Base-by-base conservation (phyloP, 2,797 vertebrate species). In the Balearica regulorum region DNA sequence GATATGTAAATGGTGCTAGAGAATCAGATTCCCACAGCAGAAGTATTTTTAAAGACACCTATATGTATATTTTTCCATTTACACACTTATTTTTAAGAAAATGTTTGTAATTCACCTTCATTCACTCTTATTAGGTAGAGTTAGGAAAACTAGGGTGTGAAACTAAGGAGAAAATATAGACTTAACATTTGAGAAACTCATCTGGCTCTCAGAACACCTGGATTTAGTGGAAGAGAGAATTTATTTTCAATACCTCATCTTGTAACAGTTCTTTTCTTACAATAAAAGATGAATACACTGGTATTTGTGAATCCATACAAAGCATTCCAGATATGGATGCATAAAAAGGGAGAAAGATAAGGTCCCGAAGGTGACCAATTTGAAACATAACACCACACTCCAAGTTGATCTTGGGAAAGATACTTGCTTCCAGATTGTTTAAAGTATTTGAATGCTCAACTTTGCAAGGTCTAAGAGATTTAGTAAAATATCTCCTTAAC, bases 1-100 rank as follows among this genome's bases (percentile, higher is more conserved):
- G 5, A 5, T 57, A 37, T 7, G 13, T 21, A 49, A 60, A 4
- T 2, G 3, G 0, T 48, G 7, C 3, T 66, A 73, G n/a, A 77
- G 12, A 51, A 61, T 35, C 24, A 57, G 7, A n/a, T n/a, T 66
- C 35, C 78, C 19, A 68, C 7, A 72, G 37, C 3, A 51, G 8
- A 66, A 84, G 3, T 49, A 65, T 31, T 85, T 93, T 83, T 65
- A 60, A 43, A 11, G 80, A 21, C 35, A 60, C 4, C 3, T 49
- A 5, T 9, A 22, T 31, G 9, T 4, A 7, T 22, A 12, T 68
- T 15, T 90, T 70, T 26, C 29, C 2, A 62, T 70, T 75, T 71
- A 4, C 22, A 82, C 7, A 24, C 2, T 65, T 5, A 29, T 81
- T 95, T 82, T 62, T 12, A 18, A 11, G 10, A 19, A 72, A 53